Evolutionary conservation across 1,140 invertebrate genomes (phyloP), one percentile per base, ranked within the genome.

Genomic region (Halyomorpha halys): DNA sequence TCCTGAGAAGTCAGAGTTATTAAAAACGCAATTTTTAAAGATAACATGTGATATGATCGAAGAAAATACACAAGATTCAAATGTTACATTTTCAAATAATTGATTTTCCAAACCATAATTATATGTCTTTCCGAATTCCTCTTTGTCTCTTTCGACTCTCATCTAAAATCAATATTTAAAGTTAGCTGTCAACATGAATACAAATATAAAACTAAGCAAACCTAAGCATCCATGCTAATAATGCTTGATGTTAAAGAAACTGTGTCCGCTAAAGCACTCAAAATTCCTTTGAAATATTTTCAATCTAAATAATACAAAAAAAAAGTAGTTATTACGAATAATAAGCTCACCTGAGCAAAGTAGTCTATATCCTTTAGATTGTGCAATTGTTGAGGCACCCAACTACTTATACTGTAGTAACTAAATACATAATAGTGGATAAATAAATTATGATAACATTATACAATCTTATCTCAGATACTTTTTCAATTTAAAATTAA

Each of bases 41-140:
- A 70, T 67, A 6, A 78, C 77, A 59, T 79, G 78, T 1, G 75
- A 77, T 45, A 77, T 70, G 65, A 78, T 72, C 66, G 79, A 75
- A 61, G 70, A 76, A 68, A 81, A 81, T 63, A 72, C 73, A 66
- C 76, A 77, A 30, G 76, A 73, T 1, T 63, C 59, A 63, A 79
- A 79, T 0, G 73, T 73, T 0, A 74, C 73, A 44, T 76, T 76
- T 6, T 69, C 65, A 53, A 74, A 78, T 45, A 74, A 68, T 0
- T 74, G 67, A 53, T 79, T 79, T 61, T 78, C 73, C 1, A 78
- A 21, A 0, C 74, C 75, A 8, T 66, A 68, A 64, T 77, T 76
- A 70, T 74, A 77, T 6, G 71, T 67, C 6, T 60, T 19, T 21
- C 21, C 15, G 16, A 65, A 68, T 60, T 59, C 56, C 21, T 45